Conservation (phyloP, 2,888 invertebrate genomes). For the Aproaerema taeniolella region DNA sequence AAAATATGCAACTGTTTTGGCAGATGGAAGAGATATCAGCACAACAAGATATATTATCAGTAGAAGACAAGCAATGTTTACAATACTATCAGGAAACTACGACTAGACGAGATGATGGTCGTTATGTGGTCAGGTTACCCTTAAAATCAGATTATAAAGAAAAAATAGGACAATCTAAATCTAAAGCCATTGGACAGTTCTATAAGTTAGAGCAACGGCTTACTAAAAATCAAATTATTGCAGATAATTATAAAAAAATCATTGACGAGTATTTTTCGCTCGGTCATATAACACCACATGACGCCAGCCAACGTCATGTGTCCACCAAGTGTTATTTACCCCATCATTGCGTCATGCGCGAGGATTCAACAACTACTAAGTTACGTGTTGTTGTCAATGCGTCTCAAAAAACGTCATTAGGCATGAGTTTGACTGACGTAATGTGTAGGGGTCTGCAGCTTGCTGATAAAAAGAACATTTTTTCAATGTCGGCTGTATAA, state of each 20-base stretch:
- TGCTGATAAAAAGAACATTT: too few relatives aligned
- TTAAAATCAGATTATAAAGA: background rate
- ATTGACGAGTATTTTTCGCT: background rate
- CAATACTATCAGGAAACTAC: background rate
- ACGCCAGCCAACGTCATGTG: too few relatives aligned
- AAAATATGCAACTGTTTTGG: constrained; percentile 17
- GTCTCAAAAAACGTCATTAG: too few relatives aligned
- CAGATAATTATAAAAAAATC: background rate
- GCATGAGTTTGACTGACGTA: too few relatives aligned
- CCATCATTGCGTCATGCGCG: too few relatives aligned
- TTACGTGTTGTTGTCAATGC: too few relatives aligned
- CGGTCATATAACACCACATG: too few relatives aligned
- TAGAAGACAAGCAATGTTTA: background rate
- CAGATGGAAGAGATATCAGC: constrained; percentile 16
- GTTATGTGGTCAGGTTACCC: background rate
- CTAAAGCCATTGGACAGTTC: background rate
- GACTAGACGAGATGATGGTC: background rate
- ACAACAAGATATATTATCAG: background rate
- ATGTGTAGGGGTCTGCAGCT: background rate
- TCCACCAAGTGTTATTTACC: too few relatives aligned
- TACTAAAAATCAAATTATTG: background rate
- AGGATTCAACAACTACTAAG: too few relatives aligned
- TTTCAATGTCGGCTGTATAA: too few relatives aligned
- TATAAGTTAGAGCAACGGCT: background rate
- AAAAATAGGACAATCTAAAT: background rate